Percentiles rank a stretch among this genome's conserved stretches.
Conservation (phyloP, 2,113 vertebrate species). For the Centropristis striata region DNA sequence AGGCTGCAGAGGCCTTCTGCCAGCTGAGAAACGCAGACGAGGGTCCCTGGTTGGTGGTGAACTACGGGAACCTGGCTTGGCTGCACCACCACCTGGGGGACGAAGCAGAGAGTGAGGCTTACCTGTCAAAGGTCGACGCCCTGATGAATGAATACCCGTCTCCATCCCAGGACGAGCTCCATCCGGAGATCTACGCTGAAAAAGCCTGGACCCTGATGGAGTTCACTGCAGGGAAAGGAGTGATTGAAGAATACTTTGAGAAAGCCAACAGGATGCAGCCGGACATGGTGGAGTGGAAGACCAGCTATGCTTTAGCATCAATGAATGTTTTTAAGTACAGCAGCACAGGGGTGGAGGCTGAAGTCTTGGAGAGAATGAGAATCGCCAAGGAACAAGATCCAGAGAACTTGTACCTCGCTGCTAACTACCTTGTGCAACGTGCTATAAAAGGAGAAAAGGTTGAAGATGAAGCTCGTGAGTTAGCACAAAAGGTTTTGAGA, state of each 20-base stretch:
- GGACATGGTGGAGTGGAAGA: constrained; percentile 60
- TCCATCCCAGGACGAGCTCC: constrained; percentile 38
- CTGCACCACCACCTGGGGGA: constrained; percentile 58
- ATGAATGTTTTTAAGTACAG: background rate
- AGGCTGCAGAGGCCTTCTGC: constrained; percentile 50
- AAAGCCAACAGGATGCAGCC: constrained; percentile 68
- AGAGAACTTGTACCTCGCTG: constrained; percentile 55
- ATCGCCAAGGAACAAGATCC: constrained; percentile 51
- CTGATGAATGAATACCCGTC: constrained; percentile 48
- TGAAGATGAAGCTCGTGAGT: constrained; percentile 19
- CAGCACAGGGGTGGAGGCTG: background rate
- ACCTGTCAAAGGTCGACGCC: constrained; percentile 47
- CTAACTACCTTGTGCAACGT: background rate
- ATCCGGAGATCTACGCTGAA: constrained; percentile 66
- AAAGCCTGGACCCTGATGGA: constrained; percentile 74
- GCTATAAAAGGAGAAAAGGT: background rate
- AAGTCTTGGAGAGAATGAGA: constrained; percentile 33
- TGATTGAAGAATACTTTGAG: constrained; percentile 53
- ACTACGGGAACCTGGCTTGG: constrained; percentile 74
- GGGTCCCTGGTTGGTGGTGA: constrained; percentile 72
- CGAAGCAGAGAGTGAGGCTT: constrained; percentile 26
- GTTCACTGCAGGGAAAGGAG: constrained; percentile 7
- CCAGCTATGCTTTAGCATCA: constrained; percentile 17
- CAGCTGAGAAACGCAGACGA: constrained; percentile 32
- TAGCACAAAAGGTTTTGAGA: background rate